Evolutionary conservation across 2,113 vertebrate species (phyloP).

Genomic region (Pheucticus melanocephalus): DNA sequence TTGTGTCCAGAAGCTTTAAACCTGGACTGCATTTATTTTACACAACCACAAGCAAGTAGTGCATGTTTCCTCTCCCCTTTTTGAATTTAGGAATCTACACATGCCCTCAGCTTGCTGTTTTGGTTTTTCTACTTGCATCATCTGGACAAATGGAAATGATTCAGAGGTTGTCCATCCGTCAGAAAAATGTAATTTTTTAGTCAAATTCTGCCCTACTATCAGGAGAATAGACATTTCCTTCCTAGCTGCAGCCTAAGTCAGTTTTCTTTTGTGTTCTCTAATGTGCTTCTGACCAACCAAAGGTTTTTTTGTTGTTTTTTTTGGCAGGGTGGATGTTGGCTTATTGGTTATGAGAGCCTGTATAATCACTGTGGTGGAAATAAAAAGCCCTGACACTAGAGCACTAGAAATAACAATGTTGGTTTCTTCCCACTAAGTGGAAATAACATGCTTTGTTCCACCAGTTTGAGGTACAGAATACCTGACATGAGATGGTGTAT

Average conservation of each 20-base stretch:
- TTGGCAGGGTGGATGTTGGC: background rate
- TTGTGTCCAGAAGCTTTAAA: background rate
- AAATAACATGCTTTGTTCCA: conserved; percentile 57
- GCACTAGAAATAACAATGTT: conserved; percentile 57
- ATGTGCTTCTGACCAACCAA: conserved; percentile 26
- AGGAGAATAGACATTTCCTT: background rate
- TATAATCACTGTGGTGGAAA: conserved; percentile 49
- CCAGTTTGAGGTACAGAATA: conserved; percentile 40
- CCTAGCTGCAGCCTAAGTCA: background rate
- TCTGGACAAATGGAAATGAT: background rate
- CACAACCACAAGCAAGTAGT: background rate
- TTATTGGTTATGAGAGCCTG: conserved; percentile 50
- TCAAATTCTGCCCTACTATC: background rate
- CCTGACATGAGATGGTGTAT: conserved; percentile 10
- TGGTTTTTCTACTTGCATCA: background rate
- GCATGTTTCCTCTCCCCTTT: background rate
- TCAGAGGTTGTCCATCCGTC: background rate
- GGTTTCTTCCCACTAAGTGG: conserved; percentile 49
- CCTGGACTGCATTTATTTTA: background rate
- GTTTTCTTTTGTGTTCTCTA: background rate
- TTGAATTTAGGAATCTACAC: background rate
- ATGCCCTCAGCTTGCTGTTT: background rate
- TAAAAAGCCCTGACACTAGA: conserved; percentile 61
- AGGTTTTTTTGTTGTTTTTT: background rate
- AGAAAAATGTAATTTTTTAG: background rate